phyloP scores from a whole-genome alignment of 2,113 vertebrate species.

The Canis aureus region DNA sequence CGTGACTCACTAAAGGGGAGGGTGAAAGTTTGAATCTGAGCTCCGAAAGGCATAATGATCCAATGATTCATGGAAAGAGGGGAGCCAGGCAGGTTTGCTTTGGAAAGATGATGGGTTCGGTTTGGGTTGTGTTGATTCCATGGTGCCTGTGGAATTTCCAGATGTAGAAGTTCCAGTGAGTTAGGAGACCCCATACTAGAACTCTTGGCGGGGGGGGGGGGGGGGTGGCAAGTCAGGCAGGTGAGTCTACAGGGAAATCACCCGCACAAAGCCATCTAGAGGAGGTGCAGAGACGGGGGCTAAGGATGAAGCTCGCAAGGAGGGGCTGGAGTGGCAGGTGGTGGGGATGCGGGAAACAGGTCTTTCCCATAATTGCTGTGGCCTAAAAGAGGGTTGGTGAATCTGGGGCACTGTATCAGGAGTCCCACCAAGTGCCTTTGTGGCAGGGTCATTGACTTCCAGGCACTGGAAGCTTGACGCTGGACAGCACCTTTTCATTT shows the following conservation, averaged over 20 bases:
- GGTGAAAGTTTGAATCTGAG: neutral
- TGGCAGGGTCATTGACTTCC: neutral
- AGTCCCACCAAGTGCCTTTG: neutral
- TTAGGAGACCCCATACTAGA: neutral
- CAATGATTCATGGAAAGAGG: neutral
- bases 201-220: neutral
- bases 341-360: neutral
- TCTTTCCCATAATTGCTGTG: neutral
- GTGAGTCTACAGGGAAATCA: no score
- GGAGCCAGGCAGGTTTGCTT: neutral
- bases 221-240: fast-evolving
- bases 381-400: neutral
- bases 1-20: neutral
- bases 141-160: neutral
- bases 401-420: fast-evolving
- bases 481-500: neutral
- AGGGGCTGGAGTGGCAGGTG: no score
- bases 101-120: neutral
- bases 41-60: neutral
- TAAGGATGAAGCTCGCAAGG: neutral
- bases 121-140: no score
- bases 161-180: neutral
- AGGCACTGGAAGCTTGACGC: neutral
- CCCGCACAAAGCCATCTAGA: fast-evolving
- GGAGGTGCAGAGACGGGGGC: no score